Conservation (phyloP, 2,113 vertebrate species). For the Numida meleagris region DNA sequence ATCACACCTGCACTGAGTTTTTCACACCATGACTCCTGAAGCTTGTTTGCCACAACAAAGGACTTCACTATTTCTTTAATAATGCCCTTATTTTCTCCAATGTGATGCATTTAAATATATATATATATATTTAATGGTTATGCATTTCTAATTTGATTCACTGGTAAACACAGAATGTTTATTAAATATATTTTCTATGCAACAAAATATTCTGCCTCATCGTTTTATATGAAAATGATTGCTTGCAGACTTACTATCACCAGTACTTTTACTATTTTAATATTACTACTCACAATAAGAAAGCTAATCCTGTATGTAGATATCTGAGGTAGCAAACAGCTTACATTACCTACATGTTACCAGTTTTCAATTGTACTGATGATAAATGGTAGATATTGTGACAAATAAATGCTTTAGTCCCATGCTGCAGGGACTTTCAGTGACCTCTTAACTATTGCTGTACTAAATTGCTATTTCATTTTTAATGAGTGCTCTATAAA, state of each 20-base stretch:
- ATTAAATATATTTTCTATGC: not conserved
- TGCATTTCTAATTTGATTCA: not conserved
- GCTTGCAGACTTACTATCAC: not conserved
- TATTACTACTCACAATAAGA: not conserved
- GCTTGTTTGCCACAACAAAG: not conserved
- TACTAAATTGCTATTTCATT: constrained; percentile 14
- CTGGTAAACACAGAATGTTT: not conserved
- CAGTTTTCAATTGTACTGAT: not conserved
- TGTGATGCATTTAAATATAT: not conserved
- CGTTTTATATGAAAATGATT: not conserved
- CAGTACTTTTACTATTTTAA: not conserved
- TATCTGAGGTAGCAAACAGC: not conserved
- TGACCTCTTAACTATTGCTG: constrained; percentile 27
- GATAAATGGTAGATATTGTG: not conserved
- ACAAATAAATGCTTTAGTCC: not conserved
- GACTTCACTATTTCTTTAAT: not conserved
- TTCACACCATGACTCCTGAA: not conserved
- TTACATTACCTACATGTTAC: not conserved
- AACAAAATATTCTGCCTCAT: not conserved
- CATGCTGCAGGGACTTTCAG: not conserved
- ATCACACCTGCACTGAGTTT: not conserved
- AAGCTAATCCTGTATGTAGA: not conserved
- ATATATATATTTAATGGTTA: not conserved
- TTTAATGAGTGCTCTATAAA: constrained; percentile 52
- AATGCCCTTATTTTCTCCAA: not conserved